Evolutionary conservation across 2,888 invertebrate species (phyloP), one percentile per base, ranked within the genome.

Genomic region (Noctuana brunneofusca): DNA sequence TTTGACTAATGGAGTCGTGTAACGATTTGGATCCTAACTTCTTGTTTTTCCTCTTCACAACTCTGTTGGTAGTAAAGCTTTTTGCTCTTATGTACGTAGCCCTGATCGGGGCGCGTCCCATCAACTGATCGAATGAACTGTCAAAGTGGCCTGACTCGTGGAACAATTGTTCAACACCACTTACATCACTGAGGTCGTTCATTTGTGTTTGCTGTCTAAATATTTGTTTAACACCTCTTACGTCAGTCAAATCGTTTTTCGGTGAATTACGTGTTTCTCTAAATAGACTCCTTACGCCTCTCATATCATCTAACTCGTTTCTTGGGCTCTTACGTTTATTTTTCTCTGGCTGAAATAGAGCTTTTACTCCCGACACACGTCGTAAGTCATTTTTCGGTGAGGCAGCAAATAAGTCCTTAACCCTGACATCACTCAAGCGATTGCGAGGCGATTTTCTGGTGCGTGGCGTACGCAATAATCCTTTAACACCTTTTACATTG

Each of bases 121-220:
- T 48, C 12, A 84, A 59, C 46, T 66, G 72, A 48, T 86, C 87
- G 69, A 87, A 87, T 11, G 82, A 64, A 1, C 49, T 71, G 9
- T 86, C 84, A 1, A 58, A 58, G 32, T 64, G 52, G 0, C 64
- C 43, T 2, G 82, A 75, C 38, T 76, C 76, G 38, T 83, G 71
- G 60, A 85, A 84, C 1, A 91, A 63, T 60, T 83, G 81, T 38
- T 84, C 85, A 0, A 91, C 74, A 0, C 89, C 90, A 64, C 88
- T 89, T 12, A 89, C 68, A 64, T 89, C 79, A 38, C 71, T 69
- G 9, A 71, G 66, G 14, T 74, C 72, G 27, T 73, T 71, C 3
- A 65, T 64, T 1, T 56, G 65, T 20, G 69, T 75, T 14, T 71
- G 68, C 16, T 68, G 68, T 1, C 69, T 63, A 68, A 84, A 87